phyloP scores from a whole-genome alignment of 1,140 invertebrate genomes.

The Leptinotarsa lineolata region DNA sequence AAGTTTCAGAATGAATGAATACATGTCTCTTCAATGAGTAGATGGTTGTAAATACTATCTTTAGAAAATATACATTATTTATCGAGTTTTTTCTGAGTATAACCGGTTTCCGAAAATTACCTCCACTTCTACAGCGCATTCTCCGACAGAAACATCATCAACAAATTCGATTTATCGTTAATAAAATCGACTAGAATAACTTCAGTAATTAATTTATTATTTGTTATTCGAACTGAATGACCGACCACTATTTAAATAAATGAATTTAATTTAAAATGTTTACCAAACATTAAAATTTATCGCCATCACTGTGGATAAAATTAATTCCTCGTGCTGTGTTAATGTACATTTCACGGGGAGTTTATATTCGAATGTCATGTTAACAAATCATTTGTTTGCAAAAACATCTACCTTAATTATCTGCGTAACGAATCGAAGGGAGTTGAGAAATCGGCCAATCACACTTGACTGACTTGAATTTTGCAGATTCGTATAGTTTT shows the following conservation, averaged over 20 bases:
- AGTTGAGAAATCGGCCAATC: too few species aligned
- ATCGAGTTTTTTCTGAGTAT: too few species aligned
- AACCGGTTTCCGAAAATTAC: too few species aligned
- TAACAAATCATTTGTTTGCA: slow-evolving; percentile 6
- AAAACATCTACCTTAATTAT: not conserved
- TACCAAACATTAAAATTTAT: slow-evolving; percentile 4
- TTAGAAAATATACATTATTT: too few species aligned
- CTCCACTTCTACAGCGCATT: too few species aligned
- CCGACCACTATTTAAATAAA: slow-evolving; percentile 2
- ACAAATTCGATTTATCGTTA: too few species aligned
- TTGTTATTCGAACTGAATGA: not conserved
- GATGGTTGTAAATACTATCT: too few species aligned
- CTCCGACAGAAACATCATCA: too few species aligned
- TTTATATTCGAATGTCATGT: slow-evolving; percentile 3
- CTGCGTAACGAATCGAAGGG: not conserved
- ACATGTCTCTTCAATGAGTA: too few species aligned
- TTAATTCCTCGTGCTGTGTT: not conserved
- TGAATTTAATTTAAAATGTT: not conserved
- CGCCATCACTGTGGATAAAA: not conserved
- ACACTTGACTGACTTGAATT: too few species aligned
- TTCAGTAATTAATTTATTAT: not conserved
- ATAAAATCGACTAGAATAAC: not conserved
- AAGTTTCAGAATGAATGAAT: too few species aligned
- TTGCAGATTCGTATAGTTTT: too few species aligned
- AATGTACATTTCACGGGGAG: not conserved